Conservation (phyloP, 1,140 invertebrate species). For the Scaptomyza pallida region DNA sequence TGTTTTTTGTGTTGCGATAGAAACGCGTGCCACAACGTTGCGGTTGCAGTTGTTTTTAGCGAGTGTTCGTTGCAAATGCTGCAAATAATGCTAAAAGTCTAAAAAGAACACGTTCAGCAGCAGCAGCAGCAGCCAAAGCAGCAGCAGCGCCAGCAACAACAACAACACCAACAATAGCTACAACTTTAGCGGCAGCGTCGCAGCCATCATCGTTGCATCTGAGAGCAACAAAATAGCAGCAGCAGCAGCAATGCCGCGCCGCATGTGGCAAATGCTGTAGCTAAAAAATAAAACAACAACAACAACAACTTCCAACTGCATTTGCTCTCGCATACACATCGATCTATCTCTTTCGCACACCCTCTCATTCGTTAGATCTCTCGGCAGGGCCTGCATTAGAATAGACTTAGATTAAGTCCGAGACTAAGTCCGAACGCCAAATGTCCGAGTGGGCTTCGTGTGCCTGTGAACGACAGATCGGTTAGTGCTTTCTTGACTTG, state of each 20-base stretch:
- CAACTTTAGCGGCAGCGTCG: conserved; percentile 26
- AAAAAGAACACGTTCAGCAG: conserved; percentile 81
- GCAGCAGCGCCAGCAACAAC: conserved; percentile 41
- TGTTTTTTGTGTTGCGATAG: conserved; percentile 61
- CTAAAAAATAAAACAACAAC: conserved; percentile 13
- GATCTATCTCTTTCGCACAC: conserved; percentile 3
- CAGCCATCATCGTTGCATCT: conserved; percentile 22
- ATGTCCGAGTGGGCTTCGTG: conserved; percentile 64
- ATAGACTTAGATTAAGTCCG: conserved; percentile 80
- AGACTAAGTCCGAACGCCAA: conserved; percentile 42
- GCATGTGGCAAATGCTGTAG: conserved; percentile 78
- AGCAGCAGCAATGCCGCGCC: too few species aligned
- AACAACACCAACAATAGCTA: conserved; percentile 42
- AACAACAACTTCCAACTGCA: conserved; percentile 32
- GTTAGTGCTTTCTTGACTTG: conserved; percentile 52
- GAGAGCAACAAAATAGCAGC: too few species aligned
- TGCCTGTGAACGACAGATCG: conserved; percentile 44
- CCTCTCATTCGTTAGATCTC: not conserved
- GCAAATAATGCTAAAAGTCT: conserved; percentile 84
- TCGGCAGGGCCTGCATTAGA: conserved; percentile 56
- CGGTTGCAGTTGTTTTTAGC: conserved; percentile 84
- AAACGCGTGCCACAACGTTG: conserved; percentile 84
- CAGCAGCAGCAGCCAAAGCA: conserved; percentile 52
- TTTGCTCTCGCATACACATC: conserved; percentile 42
- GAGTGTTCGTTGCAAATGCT: conserved; percentile 84